phyloP scores from a whole-genome alignment of 1,140 invertebrate species.

The Habropoda laboriosa region DNA sequence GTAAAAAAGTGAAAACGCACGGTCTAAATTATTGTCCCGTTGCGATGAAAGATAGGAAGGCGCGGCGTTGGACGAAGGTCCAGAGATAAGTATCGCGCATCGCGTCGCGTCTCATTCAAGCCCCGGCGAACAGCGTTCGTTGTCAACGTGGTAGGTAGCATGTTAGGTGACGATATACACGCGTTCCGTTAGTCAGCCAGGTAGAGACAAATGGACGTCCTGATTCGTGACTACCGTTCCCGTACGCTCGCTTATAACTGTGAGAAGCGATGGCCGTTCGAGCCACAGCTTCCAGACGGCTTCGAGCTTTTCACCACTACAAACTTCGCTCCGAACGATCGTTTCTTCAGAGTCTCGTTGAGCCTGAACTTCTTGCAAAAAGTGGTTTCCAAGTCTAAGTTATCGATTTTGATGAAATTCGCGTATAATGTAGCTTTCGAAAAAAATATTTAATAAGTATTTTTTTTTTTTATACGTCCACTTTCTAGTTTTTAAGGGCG shows the following conservation, averaged over 20 bases:
- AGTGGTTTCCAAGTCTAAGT: too few relatives aligned
- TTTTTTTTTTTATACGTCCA: neutral
- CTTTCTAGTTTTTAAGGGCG: too few relatives aligned
- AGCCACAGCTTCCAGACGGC: neutral
- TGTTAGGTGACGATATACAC: conserved; percentile 66
- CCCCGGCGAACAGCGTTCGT: conserved; percentile 57
- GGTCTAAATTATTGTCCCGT: conserved; percentile 63
- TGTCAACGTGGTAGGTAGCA: conserved; percentile 66
- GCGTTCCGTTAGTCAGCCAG: conserved; percentile 65
- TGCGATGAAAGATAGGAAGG: conserved; percentile 65
- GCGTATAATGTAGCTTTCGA: too few relatives aligned
- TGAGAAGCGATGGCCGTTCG: too few relatives aligned
- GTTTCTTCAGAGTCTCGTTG: too few relatives aligned
- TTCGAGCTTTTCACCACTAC: too few relatives aligned
- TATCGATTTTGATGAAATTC: too few relatives aligned
- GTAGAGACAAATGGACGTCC: conserved; percentile 66
- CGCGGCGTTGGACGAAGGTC: conserved; percentile 51
- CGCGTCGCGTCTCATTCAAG: conserved; percentile 61
- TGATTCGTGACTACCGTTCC: conserved; percentile 57
- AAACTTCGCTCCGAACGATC: too few relatives aligned
- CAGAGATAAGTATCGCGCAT: conserved; percentile 68
- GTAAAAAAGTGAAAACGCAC: conserved; percentile 50
- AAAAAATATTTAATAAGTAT: neutral
- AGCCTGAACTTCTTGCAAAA: too few relatives aligned
- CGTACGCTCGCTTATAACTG: conserved; percentile 64